These are phyloP conservation scores for Ciconia stormi DNA, from an alignment of 2,113 vertebrate species.

Conservation along the genomic window DNA sequence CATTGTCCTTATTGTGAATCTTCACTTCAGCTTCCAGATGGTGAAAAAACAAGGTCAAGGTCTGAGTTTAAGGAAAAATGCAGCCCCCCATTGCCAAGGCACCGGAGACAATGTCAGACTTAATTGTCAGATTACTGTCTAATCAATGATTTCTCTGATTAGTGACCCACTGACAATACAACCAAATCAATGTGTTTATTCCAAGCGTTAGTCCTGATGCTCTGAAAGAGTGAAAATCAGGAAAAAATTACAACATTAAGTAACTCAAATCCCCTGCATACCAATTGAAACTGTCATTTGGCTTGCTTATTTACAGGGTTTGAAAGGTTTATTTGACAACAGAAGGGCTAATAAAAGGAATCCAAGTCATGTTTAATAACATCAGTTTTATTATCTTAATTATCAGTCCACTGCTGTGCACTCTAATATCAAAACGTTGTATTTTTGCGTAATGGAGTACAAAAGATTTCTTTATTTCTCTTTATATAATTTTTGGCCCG, in stretches of 20 bases:
- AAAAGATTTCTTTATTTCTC: background rate
- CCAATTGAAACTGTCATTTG: background rate
- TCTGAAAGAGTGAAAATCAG: slow-evolving; percentile 23
- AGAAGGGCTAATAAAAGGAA: slow-evolving; percentile 40
- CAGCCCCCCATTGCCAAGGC: background rate
- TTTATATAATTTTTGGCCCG: background rate
- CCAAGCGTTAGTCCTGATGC: background rate
- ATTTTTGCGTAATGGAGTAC: background rate
- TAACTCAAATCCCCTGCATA: background rate
- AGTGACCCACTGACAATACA: slow-evolving; percentile 35
- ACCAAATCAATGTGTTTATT: slow-evolving; percentile 58
- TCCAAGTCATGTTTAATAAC: slow-evolving; percentile 44
- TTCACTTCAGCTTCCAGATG: background rate
- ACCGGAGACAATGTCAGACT: background rate
- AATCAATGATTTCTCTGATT: slow-evolving; percentile 63
- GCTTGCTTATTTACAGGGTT: slow-evolving; percentile 43
- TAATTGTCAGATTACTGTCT: slow-evolving; percentile 58
- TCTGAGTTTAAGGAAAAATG: slow-evolving; percentile 7
- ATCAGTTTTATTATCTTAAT: slow-evolving; percentile 56
- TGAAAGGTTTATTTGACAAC: slow-evolving; percentile 43
- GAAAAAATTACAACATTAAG: background rate
- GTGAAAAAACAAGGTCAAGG: background rate
- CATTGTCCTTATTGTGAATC: background rate
- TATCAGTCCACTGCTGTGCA: background rate
- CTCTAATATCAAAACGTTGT: background rate